A percentile compares a stretch with the other conserved stretches of the same genome.
Evolutionary conservation across 2,113 vertebrate genomes (phyloP).

Genomic region (Podocnemis expansa): DNA sequence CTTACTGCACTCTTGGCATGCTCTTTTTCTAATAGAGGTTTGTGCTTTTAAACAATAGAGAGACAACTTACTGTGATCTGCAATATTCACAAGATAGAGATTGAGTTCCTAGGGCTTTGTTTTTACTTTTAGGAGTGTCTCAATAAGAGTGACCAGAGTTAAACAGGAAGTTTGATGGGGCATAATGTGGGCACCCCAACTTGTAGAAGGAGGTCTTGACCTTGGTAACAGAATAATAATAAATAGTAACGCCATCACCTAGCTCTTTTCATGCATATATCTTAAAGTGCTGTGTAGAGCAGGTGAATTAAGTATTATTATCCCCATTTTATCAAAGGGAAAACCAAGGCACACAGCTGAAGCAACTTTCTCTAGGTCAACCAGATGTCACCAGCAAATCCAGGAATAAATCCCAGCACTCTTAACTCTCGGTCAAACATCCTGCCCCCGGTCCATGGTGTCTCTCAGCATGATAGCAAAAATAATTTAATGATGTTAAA

Average conservation of each 20-base stretch:
- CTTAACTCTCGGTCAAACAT: not conserved
- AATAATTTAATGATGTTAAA: not conserved
- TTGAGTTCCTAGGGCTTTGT: not conserved
- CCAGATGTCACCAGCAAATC: not conserved
- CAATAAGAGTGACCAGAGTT: not conserved
- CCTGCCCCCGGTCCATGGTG: fast-evolving
- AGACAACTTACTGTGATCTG: not conserved
- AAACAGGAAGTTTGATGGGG: not conserved
- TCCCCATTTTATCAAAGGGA: not conserved
- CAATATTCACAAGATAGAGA: not conserved
- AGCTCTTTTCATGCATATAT: not conserved
- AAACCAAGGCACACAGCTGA: not conserved
- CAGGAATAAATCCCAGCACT: not conserved
- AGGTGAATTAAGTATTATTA: not conserved
- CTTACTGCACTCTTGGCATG: not conserved
- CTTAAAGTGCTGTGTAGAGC: not conserved
- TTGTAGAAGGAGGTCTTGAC: not conserved
- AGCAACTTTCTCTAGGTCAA: not conserved
- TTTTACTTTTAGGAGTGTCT: not conserved
- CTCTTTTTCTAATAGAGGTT: not conserved
- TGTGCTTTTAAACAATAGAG: not conserved
- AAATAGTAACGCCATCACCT: not conserved
- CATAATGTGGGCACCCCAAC: not conserved
- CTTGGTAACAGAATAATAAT: not conserved
- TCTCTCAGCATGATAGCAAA: not conserved